Conservation (phyloP, 2,797 vertebrate species). For the Alfaro cultratus region DNA sequence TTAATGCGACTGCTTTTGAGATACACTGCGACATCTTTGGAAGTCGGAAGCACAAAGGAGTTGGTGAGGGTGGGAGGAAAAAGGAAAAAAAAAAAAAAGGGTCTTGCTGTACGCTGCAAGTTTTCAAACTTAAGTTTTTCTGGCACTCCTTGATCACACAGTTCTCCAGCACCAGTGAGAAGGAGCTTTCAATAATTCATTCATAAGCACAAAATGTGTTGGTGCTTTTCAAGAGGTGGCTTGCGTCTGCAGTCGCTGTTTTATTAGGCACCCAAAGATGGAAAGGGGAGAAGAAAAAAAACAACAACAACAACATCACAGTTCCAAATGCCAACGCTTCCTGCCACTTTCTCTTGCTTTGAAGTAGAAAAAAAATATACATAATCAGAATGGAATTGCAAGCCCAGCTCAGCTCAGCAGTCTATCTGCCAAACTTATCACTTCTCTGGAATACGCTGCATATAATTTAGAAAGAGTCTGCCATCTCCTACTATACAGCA, state of each 20-base stretch:
- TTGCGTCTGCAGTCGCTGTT: conserved; percentile 41
- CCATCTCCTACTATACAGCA: background rate
- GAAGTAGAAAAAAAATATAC: conserved; percentile 27
- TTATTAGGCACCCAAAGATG: conserved; percentile 36
- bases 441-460: conserved; percentile 15
- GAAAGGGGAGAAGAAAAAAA: background rate
- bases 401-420: conserved; percentile 45
- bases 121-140: conserved; percentile 48
- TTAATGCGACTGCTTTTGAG: conserved; percentile 41
- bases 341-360: conserved; percentile 29
- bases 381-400: conserved; percentile 39
- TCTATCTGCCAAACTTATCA: conserved; percentile 36
- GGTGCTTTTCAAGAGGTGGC: conserved; percentile 32
- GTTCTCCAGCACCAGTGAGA: conserved; percentile 36
- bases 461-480: conserved; percentile 4
- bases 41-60: conserved; percentile 19
- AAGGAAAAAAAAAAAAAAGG: background rate
- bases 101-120: conserved; percentile 24
- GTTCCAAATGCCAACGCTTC: conserved; percentile 30
- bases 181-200: conserved; percentile 67
- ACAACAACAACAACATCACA: background rate
- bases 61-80: background rate
- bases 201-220: conserved; percentile 37
- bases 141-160: conserved; percentile 55
- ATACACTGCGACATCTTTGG: conserved; percentile 40